Evolutionary conservation across 2,888 invertebrate species (phyloP).

Genomic region (Hirudinaria manillensis): DNA sequence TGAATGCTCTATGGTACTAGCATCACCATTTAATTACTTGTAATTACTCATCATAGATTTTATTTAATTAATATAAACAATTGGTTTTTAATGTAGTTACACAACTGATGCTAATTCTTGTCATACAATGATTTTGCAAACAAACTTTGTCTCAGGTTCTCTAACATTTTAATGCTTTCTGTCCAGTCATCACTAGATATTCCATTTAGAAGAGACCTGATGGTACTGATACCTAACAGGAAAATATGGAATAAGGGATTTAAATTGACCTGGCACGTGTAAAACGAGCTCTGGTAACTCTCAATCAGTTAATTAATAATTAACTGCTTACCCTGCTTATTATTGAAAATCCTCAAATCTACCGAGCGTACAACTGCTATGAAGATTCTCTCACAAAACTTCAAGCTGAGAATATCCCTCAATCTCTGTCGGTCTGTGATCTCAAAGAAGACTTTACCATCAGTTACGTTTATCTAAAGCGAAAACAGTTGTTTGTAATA

Average conservation of each 20-base stretch:
- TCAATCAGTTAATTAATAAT: not conserved
- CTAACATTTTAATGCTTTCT: not conserved
- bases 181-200: not conserved
- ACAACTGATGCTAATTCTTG: not conserved
- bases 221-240: not conserved
- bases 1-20: not conserved
- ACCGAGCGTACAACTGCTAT: not conserved
- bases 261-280: too few species aligned
- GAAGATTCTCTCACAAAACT: conserved; percentile 1
- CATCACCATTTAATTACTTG: too few species aligned
- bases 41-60: too few species aligned
- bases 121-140: not conserved
- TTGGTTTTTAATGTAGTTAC: not conserved
- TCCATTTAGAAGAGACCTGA: not conserved
- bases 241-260: not conserved
- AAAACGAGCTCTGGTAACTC: too few species aligned
- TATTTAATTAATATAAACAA: not conserved
- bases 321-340: not conserved
- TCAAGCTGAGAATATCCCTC: not conserved
- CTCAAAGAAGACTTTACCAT: not conserved
- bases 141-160: not conserved
- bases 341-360: not conserved
- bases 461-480: not conserved
- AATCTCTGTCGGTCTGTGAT: not conserved
- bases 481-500: not conserved